Base-by-base conservation (phyloP, 92 coral and sea anemone genomes). In the Plumapathes pennacea region DNA sequence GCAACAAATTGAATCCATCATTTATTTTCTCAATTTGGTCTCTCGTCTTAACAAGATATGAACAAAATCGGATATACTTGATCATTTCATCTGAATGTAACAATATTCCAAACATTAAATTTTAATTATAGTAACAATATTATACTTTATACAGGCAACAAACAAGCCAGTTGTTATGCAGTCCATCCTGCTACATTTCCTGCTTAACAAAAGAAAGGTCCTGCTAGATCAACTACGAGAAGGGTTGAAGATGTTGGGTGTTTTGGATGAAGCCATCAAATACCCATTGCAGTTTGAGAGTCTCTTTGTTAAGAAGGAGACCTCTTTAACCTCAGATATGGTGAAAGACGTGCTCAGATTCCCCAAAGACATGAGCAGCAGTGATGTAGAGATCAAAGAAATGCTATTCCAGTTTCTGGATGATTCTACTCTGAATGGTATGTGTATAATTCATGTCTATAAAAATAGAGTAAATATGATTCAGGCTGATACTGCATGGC, bases 141-240 rank as follows among this genome's bases (percentile, higher is more conserved):
- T 31, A 26, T 25, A 20, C 22, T 9, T 38, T 4, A n/a, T 6
- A 41, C 32, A 64, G 71, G 71, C 37, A 37, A 10, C 18, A 18
- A 64, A 64, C 71, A 21, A 38, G 20, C 58, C 48, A 25, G 20
- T 50, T 9, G n/a, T 64, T 37, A 30, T 68, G 28, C 41, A 68
- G 62, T 38, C 69, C 41, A 36, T 68, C 19, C 45, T 68, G 67
- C 53, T 68, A 48, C 76, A 69, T 47, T 37, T 45, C 30, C 11
- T 69, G 2, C 52, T 67, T 26, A 67, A 58, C 31, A 55, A 43
- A 27, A 40, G 33, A 37, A 69, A 69, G 63, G 76, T 69, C 11
- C 39, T 56, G 36, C 38, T 69, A 11, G 67, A 69, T 49, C 76
- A 69, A 28, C 15, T 54, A 33, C 66, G 76, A 12, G 56, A 50